Evolutionary conservation across 1,140 invertebrate species (phyloP), one percentile per base, ranked within the genome.

Genomic region (Thaumetopoea pityocampa): DNA sequence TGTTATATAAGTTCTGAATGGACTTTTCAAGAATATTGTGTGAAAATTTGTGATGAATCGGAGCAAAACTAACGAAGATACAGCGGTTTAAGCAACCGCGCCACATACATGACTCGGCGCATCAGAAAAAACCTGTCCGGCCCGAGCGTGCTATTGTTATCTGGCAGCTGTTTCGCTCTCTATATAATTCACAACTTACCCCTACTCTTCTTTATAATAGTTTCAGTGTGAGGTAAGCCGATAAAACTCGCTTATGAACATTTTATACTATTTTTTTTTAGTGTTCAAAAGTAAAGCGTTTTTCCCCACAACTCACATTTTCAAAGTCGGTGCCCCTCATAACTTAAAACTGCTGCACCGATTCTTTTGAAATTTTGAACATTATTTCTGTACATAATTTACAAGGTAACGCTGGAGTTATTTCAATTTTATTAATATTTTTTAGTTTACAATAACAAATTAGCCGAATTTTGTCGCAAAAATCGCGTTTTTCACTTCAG

Each of bases 11-110:
- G n/a, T n/a, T n/a, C n/a, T n/a, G n/a, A n/a, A n/a, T n/a, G n/a
- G n/a, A n/a, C n/a, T n/a, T n/a, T n/a, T n/a, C n/a, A 32, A 32
- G 15, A 32, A 32, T 32, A 32, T 32, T 32, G 14, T 17, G 29
- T 32, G 14, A 32, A n/a, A n/a, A n/a, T n/a, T n/a, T n/a, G n/a
- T n/a, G 18, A 10, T 32, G 2, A 10, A 17, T 16, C 18, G 12
- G 10, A 32, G 29, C 15, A 32, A 16, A 32, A 32, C 18, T 32
- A 16, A 32, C 29, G 29, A 32, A 32, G 16, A 17, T 32, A 10
- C 18, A 10, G 18, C 26, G 11, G 8, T 3, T 12, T 12, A n/a
- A n/a, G n/a, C n/a, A n/a, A n/a, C n/a, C n/a, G n/a, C n/a, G n/a
- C n/a, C n/a, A n/a, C n/a, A n/a, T n/a, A n/a, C n/a, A n/a, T n/a